Evolutionary conservation across 2,888 invertebrate genomes (phyloP).

Genomic region (Rhagophthalmus giganteus): DNA sequence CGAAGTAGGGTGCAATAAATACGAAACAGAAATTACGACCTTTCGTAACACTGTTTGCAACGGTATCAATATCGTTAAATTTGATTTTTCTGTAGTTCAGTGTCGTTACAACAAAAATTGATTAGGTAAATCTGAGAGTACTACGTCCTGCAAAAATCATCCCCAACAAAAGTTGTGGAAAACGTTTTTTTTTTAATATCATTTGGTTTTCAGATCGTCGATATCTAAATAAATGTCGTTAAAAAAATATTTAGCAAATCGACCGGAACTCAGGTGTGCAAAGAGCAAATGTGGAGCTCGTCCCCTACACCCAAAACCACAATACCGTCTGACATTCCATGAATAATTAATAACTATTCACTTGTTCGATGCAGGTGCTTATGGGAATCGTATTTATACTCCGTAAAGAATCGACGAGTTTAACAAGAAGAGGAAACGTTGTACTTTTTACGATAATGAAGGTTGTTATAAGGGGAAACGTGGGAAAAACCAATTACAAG

Average conservation of each 20-base stretch:
- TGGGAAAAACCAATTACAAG: slow-evolving; percentile 18
- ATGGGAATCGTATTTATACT: slow-evolving; percentile 17
- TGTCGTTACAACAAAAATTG: neutral
- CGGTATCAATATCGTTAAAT: too few species aligned
- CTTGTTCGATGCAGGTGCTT: slow-evolving; percentile 26
- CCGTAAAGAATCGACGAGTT: slow-evolving; percentile 9
- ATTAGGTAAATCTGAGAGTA: too few species aligned
- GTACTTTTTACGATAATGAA: slow-evolving; percentile 5
- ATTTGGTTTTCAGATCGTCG: too few species aligned
- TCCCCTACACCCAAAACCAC: slow-evolving; percentile 16
- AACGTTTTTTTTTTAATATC: too few species aligned
- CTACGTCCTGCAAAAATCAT: too few species aligned
- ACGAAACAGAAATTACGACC: too few species aligned
- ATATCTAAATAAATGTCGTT: too few species aligned
- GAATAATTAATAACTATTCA: slow-evolving; percentile 23
- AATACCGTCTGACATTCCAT: slow-evolving; percentile 6
- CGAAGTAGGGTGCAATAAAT: too few species aligned
- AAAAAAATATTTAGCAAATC: too few species aligned
- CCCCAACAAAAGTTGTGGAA: too few species aligned
- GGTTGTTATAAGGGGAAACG: slow-evolving; percentile 8
- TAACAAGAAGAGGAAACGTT: slow-evolving; percentile 23
- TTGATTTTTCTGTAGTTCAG: too few species aligned
- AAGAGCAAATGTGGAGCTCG: slow-evolving; percentile 8
- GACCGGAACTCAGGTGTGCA: slow-evolving; percentile 31
- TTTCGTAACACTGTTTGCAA: too few species aligned